A percentile compares a stretch with the other conserved stretches of the same genome.
Conservation (phyloP, 2,888 invertebrate species). For the Polietes domitor region DNA sequence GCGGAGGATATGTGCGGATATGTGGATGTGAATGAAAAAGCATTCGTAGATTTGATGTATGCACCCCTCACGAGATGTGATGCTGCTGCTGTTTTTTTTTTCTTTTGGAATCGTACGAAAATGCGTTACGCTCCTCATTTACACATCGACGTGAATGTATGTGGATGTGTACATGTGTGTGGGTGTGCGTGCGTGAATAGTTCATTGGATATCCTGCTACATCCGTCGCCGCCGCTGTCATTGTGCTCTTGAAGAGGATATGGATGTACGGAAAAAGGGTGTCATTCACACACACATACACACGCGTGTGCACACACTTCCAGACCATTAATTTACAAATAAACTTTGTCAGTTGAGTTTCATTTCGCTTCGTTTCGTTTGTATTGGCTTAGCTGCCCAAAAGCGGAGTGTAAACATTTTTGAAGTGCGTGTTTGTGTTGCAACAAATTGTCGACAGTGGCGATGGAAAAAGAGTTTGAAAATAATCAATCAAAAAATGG, state of each 20-base stretch:
- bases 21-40: not conserved
- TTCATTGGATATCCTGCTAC: conserved; percentile 15
- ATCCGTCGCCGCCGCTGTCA: not conserved
- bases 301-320: conserved; percentile 74
- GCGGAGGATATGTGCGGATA: not conserved
- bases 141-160: not conserved
- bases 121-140: conserved; percentile 12
- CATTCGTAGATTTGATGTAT: conserved; percentile 30
- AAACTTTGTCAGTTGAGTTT: conserved; percentile 68
- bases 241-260: not conserved
- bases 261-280: conserved; percentile 55
- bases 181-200: not conserved
- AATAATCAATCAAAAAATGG: conserved; percentile 32
- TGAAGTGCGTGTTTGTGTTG: not conserved
- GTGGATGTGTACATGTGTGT: not conserved
- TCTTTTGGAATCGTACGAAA: conserved; percentile 3
- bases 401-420: conserved; percentile 37
- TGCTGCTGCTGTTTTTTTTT: conserved; percentile 1
- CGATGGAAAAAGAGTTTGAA: conserved; percentile 34
- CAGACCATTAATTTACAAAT: conserved; percentile 74
- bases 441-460: conserved; percentile 42
- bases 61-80: conserved; percentile 41
- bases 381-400: conserved; percentile 1
- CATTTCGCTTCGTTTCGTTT: conserved; percentile 37
- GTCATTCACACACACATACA: conserved; percentile 71